Percentiles rank a stretch among this genome's conserved stretches.
Conservation (phyloP, 53 echinoderm and acorn worm genomes). For the Astropecten irregularis region DNA sequence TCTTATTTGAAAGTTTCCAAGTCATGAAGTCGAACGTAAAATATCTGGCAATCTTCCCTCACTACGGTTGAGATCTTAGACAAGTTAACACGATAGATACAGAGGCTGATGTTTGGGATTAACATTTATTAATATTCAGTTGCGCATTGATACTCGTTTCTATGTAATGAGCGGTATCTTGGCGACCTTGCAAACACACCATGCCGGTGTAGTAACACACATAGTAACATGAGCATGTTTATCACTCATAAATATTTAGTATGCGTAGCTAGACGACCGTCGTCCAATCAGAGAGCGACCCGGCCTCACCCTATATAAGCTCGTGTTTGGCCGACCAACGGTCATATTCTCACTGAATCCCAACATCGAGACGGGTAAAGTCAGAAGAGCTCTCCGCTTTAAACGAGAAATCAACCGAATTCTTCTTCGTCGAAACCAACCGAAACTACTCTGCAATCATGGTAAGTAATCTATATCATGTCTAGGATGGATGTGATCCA, state of each 20-base stretch:
- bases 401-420: background rate
- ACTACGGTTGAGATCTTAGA: no score
- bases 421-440: slow-evolving; percentile 1
- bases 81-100: no score
- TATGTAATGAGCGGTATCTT: no score
- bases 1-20: no score
- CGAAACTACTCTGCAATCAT: background rate
- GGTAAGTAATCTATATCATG: background rate
- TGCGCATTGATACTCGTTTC: no score
- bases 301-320: background rate
- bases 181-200: no score
- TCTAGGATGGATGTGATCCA: background rate
- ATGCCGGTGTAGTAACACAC: no score
- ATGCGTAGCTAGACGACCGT: background rate
- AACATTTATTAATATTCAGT: no score
- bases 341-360: background rate
- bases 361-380: background rate
- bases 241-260: background rate
- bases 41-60: no score
- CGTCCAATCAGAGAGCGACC: background rate
- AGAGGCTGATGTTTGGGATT: no score
- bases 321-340: background rate
- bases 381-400: background rate
- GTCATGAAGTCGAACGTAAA: no score
- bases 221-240: no score